phyloP scores from a whole-genome alignment of 1,140 invertebrate genomes.

The Hylaeus anthracinus region DNA sequence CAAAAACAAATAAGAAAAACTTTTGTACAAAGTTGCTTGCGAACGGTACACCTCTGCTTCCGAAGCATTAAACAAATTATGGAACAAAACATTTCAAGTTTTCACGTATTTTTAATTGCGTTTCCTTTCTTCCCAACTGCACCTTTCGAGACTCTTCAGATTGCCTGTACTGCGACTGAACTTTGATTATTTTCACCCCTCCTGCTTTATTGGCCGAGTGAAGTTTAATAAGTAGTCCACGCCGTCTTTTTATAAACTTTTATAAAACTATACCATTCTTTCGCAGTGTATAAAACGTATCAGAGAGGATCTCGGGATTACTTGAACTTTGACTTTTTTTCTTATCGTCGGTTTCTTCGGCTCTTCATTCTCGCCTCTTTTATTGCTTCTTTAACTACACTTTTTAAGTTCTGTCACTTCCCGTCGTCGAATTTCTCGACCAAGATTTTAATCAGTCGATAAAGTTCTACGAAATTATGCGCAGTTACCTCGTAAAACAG shows the following conservation, averaged over 20 bases:
- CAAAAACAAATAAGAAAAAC: no score
- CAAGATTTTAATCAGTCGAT: conserved; percentile 52
- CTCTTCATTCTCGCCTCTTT: not conserved
- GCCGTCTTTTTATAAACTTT: not conserved
- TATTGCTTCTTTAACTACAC: not conserved
- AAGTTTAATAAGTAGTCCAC: not conserved
- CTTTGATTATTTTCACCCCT: not conserved
- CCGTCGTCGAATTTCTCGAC: not conserved
- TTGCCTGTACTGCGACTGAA: not conserved
- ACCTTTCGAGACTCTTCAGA: not conserved
- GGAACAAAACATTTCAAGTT: not conserved
- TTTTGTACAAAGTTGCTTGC: no score
- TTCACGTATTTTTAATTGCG: not conserved
- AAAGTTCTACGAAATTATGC: not conserved
- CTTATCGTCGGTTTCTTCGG: not conserved
- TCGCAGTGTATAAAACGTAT: not conserved
- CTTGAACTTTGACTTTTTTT: not conserved
- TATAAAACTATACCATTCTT: not conserved
- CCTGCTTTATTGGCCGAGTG: not conserved
- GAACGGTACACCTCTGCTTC: no score
- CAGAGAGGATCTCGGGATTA: not conserved
- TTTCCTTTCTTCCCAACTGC: not conserved
- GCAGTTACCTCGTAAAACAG: not conserved
- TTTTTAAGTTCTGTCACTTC: not conserved
- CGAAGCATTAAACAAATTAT: not conserved